Base-by-base conservation (phyloP, 2,797 vertebrate genomes). In the Allobates femoralis region DNA sequence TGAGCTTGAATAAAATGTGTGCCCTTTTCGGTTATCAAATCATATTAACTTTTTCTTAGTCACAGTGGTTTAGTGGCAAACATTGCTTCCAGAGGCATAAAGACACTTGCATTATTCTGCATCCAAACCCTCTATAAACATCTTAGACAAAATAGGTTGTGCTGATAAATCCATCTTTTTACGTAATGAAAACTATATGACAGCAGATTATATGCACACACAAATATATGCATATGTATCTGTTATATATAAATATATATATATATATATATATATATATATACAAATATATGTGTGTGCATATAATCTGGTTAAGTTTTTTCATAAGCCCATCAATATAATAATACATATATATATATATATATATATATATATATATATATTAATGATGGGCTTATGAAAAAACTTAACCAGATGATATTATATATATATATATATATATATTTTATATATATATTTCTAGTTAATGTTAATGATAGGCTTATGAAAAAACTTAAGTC, bases 11-110 rank as follows among this genome's bases (percentile, higher is more conserved):
- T 88, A 92, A 89, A 91, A 90, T 85, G 66, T 28, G 69, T 66
- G 89, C 90, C 89, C 90, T 91, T 91, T 93, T 88, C 28, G 84
- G 90, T 90, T 90, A 90, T 91, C 91, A 90, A 89, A 90, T 92
- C 91, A 90, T 89, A 91, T 90, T 88, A 90, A 87, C 89, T 88
- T 90, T 91, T 89, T 64, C 32, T 87, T 86, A 79, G 85, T 88
- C 89, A 86, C 83, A 89, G 87, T 86, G 23, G 71, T 83, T 79
- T 88, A 91, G 90, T 90, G 77, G 85, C 85, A 91, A 92, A 78
- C 86, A 85, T 7, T 56, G 83, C 89, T 91, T 90, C 86, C 74
- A 90, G 60, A 89, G 75, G 73, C 90, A 88, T 76, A 89, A 89
- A 87, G 85, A 78, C 79, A 85, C 55, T 51, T 46, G 73, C 18